These are phyloP conservation scores for Ormyrus rosae DNA, from an alignment of 2,888 invertebrate species.

Conservation along the genomic window DNA sequence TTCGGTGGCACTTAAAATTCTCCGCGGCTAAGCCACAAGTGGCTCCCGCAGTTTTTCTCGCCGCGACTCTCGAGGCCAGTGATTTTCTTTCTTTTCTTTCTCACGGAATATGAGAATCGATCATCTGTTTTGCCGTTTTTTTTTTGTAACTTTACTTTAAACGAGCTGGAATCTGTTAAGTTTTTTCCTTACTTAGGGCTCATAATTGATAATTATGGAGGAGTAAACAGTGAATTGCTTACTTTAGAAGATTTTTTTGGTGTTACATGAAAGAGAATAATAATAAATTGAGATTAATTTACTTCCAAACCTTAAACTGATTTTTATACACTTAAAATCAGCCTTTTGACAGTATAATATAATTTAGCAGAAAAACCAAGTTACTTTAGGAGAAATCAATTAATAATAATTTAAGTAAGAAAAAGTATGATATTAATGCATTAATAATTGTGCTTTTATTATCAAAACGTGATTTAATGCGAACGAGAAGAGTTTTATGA, in stretches of 20 bases:
- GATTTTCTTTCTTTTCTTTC: not conserved
- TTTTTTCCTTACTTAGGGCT: not conserved
- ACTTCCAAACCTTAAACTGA: not conserved
- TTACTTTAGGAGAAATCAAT: too few relatives aligned
- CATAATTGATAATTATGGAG: not conserved
- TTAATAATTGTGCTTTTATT: conserved; percentile 32
- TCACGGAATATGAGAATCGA: not conserved
- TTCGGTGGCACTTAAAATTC: conserved; percentile 33
- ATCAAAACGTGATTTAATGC: conserved; percentile 21
- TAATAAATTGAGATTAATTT: not conserved
- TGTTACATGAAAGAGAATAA: not conserved
- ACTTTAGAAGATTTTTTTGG: too few relatives aligned
- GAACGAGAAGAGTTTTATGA: conserved; percentile 21
- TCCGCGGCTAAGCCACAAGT: conserved; percentile 19
- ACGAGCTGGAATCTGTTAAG: not conserved
- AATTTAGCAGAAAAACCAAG: not conserved
- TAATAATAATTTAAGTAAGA: not conserved
- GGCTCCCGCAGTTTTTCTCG: not conserved
- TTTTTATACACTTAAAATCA: not conserved
- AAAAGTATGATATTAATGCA: conserved; percentile 9
- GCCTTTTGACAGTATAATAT: not conserved
- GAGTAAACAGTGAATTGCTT: too few relatives aligned
- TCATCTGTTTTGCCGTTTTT: not conserved
- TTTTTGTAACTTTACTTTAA: too few relatives aligned
- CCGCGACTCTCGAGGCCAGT: not conserved